Conservation (phyloP, 2,113 vertebrate genomes). For the Osmerus mordax region DNA sequence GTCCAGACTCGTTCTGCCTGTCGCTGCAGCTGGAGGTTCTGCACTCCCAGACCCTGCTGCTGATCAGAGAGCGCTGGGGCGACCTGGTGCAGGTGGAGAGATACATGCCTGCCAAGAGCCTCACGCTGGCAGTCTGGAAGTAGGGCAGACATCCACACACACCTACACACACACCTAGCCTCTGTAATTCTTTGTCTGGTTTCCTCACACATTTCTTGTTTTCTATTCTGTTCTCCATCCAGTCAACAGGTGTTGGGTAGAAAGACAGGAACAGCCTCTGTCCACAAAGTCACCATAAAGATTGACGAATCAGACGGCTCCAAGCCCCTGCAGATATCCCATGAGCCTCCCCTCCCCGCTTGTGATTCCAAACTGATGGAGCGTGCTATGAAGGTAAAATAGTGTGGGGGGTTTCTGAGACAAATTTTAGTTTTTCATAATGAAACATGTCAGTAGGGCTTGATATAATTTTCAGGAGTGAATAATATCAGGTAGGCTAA, state of each 20-base stretch:
- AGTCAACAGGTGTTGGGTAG: conserved; percentile 96
- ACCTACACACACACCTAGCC: background rate
- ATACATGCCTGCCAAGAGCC: conserved; percentile 91
- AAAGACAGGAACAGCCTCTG: conserved; percentile 90
- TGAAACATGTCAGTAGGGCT: too few relatives aligned
- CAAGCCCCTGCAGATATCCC: conserved; percentile 96
- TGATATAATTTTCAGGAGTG: too few relatives aligned
- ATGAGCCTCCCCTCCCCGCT: conserved; percentile 91
- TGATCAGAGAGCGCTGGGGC: conserved; percentile 97
- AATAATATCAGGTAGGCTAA: too few relatives aligned
- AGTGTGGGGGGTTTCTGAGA: too few relatives aligned
- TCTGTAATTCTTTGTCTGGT: background rate
- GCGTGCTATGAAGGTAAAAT: conserved; percentile 91
- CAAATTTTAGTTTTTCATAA: too few relatives aligned
- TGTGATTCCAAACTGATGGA: conserved; percentile 96
- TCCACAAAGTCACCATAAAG: conserved; percentile 96
- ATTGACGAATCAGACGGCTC: conserved; percentile 95
- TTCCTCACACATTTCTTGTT: background rate
- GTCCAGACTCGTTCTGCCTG: conserved; percentile 93
- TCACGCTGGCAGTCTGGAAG: conserved; percentile 96
- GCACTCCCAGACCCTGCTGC: conserved; percentile 94
- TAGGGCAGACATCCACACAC: conserved; percentile 66
- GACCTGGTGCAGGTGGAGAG: conserved; percentile 97
- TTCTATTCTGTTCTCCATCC: conserved; percentile 32
- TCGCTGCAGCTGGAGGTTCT: conserved; percentile 97